Evolutionary conservation across 2,113 vertebrate species (phyloP), one percentile per base, ranked within the genome.

Genomic region (Hippocampus abdominalis): DNA sequence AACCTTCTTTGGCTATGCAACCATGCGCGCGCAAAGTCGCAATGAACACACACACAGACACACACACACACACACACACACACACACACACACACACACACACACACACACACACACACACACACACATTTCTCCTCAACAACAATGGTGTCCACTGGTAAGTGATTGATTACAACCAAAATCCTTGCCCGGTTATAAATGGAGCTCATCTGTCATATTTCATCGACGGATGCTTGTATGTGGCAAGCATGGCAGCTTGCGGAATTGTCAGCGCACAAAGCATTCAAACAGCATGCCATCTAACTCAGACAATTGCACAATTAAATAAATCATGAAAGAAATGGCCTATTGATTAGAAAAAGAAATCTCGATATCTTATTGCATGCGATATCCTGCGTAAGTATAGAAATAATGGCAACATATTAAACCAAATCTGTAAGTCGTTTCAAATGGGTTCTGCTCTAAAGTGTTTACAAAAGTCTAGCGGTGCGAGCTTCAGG

Each of bases 191-290:
- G 62, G 60, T 65, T 77, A 78, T 81, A 74, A 86, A 85, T 64
- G 16, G 20, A 76, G 74, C 71, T 63, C 64, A 57, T 80, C 72
- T 70, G 71, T 74, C 59, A 59, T 84, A 20, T 77, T 80, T 71
- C 68, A 69, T 63, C 70, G 44, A 73, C 75, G 68, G 77, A 86
- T 72, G 60, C 68, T 65, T 48, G 25, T 61, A 63, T 75, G 64
- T 78, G 86, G 84, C 77, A 87, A 76, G 65, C 71, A 32, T 80
- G 81, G 81, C 81, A 69, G 73, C 42, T 9, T 60, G 21, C 48
- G 27, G 66, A 72, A 82, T 68, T 75, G 62, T 79, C 73, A 69
- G 5, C 48, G 6, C 48, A 69, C 48, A 70, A 72, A 8, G n/a
- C 53, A 70, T 71, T 66, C 39, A 70, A 67, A 54, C 21, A 12